A percentile compares a stretch with the other conserved stretches of the same genome.
These are phyloP conservation scores for Volucella zonaria DNA, from an alignment of 2,888 invertebrate genomes.

Conservation along the genomic window DNA sequence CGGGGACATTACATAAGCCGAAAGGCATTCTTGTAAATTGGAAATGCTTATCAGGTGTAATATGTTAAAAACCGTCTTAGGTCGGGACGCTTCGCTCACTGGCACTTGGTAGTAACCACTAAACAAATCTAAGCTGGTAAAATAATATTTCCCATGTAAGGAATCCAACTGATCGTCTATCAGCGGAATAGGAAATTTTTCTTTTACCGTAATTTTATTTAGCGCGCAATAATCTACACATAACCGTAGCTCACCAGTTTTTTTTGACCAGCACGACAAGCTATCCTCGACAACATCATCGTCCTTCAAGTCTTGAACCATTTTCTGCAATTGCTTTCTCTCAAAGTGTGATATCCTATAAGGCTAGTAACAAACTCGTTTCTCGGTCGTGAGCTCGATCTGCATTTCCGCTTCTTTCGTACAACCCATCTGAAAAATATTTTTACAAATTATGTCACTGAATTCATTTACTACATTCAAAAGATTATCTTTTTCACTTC, in stretches of 20 bases:
- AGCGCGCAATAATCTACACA: conserved; percentile 14
- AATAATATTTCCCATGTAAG: neutral
- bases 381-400: no score
- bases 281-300: conserved; percentile 22
- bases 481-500: no score
- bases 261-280: neutral
- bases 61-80: neutral
- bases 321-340: no score
- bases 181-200: neutral
- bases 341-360: no score
- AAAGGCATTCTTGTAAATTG: no score
- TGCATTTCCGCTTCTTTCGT: no score
- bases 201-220: conserved; percentile 20
- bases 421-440: no score
- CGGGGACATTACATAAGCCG: no score
- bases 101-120: no score
- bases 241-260: conserved; percentile 5
- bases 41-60: neutral
- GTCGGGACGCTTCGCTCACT: neutral
- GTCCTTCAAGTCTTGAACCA: conserved; percentile 17
- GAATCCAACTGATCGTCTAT: conserved; percentile 2
- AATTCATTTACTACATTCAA: no score
- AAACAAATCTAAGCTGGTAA: conserved; percentile 5
- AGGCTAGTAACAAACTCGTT: no score
- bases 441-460: no score